These are phyloP conservation scores for Drosophila serrata DNA, from an alignment of 1,140 invertebrate species.

Conservation along the genomic window DNA sequence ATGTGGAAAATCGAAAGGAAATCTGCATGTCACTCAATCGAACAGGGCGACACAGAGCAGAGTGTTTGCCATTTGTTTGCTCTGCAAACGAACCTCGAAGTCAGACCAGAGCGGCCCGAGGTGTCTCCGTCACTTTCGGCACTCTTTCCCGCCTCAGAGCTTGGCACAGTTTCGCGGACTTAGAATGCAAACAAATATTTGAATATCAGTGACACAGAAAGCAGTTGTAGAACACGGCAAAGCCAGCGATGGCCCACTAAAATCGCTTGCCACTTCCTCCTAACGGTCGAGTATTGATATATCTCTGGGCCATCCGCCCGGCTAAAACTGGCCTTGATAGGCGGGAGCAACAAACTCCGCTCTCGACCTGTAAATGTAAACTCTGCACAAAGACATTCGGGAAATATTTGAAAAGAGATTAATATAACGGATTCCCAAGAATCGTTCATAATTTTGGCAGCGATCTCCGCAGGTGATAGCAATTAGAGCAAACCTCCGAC, in stretches of 20 bases:
- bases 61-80: conserved; percentile 45
- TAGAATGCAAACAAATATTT: conserved; percentile 70
- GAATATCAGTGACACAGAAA: conserved; percentile 72
- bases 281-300: conserved; percentile 47
- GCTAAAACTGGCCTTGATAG: conserved; percentile 42
- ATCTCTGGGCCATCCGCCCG: conserved; percentile 45
- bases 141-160: conserved; percentile 3
- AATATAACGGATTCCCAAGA: conserved; percentile 46
- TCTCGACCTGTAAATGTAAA: conserved; percentile 36
- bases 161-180: conserved; percentile 61
- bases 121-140: conserved; percentile 55
- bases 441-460: conserved; percentile 60
- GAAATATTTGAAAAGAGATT: conserved; percentile 23
- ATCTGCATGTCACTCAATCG: conserved; percentile 79
- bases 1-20: conserved; percentile 82
- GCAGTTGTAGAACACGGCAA: conserved; percentile 14
- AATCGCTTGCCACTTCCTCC: conserved; percentile 57
- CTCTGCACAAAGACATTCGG: conserved; percentile 3
- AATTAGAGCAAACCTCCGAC: conserved; percentile 64
- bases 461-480: conserved; percentile 60
- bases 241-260: conserved; percentile 47
- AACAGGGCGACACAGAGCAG: conserved; percentile 54
- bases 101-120: conserved; percentile 15
- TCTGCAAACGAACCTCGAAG: conserved; percentile 47
- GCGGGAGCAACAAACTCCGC: conserved; percentile 67